These are phyloP conservation scores for Halocynthia aurantium DNA, from an alignment of 23 tunicate species.

Conservation along the genomic window DNA sequence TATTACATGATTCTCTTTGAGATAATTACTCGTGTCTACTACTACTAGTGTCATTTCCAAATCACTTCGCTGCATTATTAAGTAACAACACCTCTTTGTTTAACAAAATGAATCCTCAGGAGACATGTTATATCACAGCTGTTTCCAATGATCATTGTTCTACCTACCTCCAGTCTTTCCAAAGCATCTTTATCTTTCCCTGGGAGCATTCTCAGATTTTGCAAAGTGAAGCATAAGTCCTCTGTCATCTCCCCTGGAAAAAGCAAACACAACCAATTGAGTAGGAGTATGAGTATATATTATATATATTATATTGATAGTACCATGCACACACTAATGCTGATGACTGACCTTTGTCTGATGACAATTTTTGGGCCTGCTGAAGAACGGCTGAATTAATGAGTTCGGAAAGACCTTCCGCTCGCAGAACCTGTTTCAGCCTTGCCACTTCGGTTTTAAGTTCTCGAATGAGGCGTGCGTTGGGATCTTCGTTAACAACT, in stretches of 20 bases:
- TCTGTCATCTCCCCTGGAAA: constrained; percentile 3
- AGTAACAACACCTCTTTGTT: too few relatives aligned
- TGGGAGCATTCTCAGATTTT: constrained; percentile 30
- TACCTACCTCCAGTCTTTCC: constrained; percentile 60
- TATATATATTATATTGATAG: not conserved
- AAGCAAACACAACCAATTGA: not conserved
- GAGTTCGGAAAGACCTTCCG: constrained; percentile 71
- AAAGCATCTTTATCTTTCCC: constrained; percentile 71
- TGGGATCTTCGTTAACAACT: constrained; percentile 99
- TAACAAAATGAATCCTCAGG: too few relatives aligned
- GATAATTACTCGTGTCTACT: too few relatives aligned
- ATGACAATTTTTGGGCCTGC: constrained; percentile 15
- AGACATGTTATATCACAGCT: not conserved
- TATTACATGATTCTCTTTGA: too few relatives aligned
- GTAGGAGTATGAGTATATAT: not conserved
- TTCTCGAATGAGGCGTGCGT: constrained; percentile 90
- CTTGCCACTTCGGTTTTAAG: constrained; percentile 86
- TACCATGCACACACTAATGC: not conserved
- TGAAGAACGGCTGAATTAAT: constrained; percentile 39
- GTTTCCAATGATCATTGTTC: not conserved
- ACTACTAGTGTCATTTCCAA: too few relatives aligned
- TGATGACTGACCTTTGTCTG: constrained; percentile 38
- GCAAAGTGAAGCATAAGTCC: not conserved
- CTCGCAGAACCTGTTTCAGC: constrained; percentile 64
- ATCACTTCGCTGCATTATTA: too few relatives aligned